Conservation (phyloP, 2,113 vertebrate genomes). For the Condylura cristata region DNA sequence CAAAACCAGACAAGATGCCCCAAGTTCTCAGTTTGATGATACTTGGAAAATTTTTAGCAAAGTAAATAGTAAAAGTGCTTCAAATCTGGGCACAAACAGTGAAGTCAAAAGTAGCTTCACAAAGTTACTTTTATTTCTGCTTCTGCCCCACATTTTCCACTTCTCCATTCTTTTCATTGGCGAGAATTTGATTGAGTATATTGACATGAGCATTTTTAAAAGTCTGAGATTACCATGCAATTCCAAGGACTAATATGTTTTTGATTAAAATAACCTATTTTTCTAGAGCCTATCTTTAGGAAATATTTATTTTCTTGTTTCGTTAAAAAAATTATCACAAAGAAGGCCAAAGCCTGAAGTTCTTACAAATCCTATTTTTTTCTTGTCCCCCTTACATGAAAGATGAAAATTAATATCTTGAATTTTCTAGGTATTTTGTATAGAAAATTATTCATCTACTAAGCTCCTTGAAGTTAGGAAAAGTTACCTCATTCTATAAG, state of each 20-base stretch:
- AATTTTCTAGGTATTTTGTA: conserved; percentile 22
- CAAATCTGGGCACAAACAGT: neutral
- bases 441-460: conserved; percentile 42
- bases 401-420: conserved; percentile 41
- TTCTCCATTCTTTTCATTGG: neutral
- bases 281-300: conserved; percentile 4
- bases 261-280: conserved; percentile 42
- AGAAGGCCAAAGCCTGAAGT: neutral
- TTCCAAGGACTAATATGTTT: conserved; percentile 37
- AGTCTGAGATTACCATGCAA: neutral
- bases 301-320: conserved; percentile 51
- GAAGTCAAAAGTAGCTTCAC: neutral
- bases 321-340: neutral
- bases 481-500: conserved; percentile 31
- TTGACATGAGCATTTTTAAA: neutral
- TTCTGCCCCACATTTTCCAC: neutral
- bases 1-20: conserved; percentile 73
- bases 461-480: conserved; percentile 41
- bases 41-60: conserved; percentile 15
- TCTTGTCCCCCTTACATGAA: neutral
- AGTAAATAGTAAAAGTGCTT: neutral
- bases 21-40: conserved; percentile 61
- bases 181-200: neutral
- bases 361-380: neutral
- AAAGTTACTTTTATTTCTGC: conserved; percentile 34